These are phyloP conservation scores for Silurus lanzhouensis DNA, from an alignment of 2,797 vertebrate genomes.

Conservation along the genomic window DNA sequence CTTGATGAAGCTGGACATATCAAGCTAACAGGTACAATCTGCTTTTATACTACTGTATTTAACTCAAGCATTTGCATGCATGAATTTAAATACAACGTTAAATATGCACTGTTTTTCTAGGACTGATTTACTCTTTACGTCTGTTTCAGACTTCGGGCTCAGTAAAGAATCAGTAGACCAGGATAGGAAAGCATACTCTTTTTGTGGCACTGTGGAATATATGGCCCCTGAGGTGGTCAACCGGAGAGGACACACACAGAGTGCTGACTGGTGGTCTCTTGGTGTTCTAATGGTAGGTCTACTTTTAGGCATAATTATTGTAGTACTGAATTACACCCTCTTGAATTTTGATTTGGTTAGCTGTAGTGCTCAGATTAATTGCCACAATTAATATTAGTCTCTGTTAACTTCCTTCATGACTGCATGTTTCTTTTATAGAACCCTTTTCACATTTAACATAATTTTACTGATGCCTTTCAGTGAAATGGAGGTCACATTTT, in stretches of 20 bases:
- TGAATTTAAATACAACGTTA: conserved; percentile 22
- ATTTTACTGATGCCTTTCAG: neutral
- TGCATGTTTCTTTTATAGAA: neutral
- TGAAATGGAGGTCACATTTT: neutral
- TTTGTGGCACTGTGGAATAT: conserved; percentile 99
- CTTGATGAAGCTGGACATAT: conserved; percentile 99
- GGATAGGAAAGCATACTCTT: conserved; percentile 98
- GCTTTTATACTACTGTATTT: neutral
- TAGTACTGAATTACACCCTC: neutral
- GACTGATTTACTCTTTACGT: conserved; percentile 21
- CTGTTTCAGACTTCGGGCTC: conserved; percentile 89
- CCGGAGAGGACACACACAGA: conserved; percentile 96
- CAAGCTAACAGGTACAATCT: conserved; percentile 93
- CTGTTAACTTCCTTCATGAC: neutral
- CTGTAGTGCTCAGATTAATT: neutral
- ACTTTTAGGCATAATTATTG: neutral
- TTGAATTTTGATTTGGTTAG: neutral
- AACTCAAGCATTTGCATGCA: neutral
- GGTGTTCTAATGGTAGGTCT: conserved; percentile 91
- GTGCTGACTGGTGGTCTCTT: conserved; percentile 98
- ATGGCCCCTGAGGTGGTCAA: conserved; percentile 99
- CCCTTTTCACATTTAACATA: neutral
- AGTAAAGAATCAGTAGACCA: conserved; percentile 99
- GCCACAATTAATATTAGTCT: neutral
- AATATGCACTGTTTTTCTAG: neutral